Percentiles rank a stretch among this genome's conserved stretches.
Evolutionary conservation across 2,888 invertebrate genomes (phyloP).

Genomic region (Allygus modestus): DNA sequence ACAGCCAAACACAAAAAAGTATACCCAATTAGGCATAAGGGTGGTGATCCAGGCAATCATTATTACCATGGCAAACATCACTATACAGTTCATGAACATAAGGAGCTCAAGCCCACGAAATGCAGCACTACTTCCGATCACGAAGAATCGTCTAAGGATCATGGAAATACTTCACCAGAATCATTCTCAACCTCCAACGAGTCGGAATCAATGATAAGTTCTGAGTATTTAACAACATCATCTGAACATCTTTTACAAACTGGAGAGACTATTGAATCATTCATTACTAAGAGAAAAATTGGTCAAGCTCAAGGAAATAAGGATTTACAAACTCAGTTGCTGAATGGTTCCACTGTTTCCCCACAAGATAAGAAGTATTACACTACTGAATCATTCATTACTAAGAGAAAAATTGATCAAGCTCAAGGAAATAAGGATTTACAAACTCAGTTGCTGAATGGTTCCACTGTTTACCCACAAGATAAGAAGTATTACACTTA

Average conservation of each 20-base stretch:
- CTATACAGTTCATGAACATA: not conserved
- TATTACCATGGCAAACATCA: conserved; percentile 32
- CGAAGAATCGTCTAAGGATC: not conserved
- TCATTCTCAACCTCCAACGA: not conserved
- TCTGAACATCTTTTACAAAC: not conserved
- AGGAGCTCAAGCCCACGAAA: not conserved
- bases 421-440: not conserved
- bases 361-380: not conserved
- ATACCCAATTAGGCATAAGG: conserved; percentile 17
- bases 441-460: not conserved
- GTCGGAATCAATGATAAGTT: not conserved
- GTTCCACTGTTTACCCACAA: not conserved
- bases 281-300: conserved; percentile 6
- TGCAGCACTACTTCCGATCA: not conserved
- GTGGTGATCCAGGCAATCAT: conserved; percentile 42
- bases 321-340: not conserved
- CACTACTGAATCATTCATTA: no score
- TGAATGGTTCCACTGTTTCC: not conserved
- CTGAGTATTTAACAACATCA: not conserved
- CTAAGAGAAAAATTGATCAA: conserved; percentile 3
- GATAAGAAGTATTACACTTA: not conserved
- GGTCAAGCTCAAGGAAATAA: conserved; percentile 1
- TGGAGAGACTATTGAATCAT: not conserved
- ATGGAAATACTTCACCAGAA: not conserved
- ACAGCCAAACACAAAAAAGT: not conserved